A percentile compares a stretch with the other conserved stretches of the same genome.
phyloP scores from a whole-genome alignment of 2,888 invertebrate genomes.

The Morinoia aosen region DNA sequence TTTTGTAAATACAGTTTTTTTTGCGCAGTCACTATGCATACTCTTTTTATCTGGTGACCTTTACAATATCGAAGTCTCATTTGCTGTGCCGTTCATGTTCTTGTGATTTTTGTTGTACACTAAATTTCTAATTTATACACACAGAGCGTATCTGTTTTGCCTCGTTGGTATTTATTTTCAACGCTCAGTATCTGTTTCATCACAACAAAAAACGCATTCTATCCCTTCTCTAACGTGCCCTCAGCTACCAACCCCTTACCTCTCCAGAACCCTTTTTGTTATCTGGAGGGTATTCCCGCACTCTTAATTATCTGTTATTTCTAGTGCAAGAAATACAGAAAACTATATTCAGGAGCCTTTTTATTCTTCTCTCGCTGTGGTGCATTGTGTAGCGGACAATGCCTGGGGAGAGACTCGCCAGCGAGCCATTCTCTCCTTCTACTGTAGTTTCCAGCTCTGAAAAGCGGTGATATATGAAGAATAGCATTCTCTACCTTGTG shows the following conservation, averaged over 20 bases:
- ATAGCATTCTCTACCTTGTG: background rate
- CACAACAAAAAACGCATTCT: background rate
- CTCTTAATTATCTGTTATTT: slow-evolving; percentile 10
- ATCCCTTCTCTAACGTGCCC: background rate
- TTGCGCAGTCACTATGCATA: too few species aligned
- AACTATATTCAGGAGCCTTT: background rate
- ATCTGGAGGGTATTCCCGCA: background rate
- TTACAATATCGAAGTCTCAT: too few species aligned
- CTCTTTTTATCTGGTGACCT: too few species aligned
- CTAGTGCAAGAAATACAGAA: background rate
- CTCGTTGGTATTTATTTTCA: too few species aligned
- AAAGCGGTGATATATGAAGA: background rate
- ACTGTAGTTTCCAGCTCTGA: background rate
- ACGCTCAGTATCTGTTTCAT: background rate
- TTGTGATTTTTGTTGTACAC: background rate
- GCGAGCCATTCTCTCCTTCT: background rate
- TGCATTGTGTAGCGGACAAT: background rate
- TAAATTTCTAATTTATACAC: background rate
- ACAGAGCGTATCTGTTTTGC: too few species aligned
- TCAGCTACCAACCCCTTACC: background rate
- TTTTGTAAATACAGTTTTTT: too few species aligned
- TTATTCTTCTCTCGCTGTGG: background rate
- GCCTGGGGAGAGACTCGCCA: background rate
- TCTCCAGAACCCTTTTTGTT: background rate
- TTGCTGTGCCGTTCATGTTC: background rate